Evolutionary conservation across 2,888 invertebrate species (phyloP).

Genomic region (Cephus pygmeus): DNA sequence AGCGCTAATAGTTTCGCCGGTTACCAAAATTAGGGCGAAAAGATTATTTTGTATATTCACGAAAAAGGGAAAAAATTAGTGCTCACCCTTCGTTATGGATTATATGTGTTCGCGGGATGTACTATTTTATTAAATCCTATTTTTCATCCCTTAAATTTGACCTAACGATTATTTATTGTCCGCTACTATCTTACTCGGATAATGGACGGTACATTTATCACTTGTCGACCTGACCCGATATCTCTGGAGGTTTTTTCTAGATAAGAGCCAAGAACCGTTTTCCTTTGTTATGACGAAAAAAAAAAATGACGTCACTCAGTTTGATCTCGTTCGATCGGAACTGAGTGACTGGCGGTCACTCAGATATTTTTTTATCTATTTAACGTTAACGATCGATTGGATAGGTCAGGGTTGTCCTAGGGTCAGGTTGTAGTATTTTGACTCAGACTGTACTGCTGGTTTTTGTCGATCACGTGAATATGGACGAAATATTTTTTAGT

Average conservation of each 20-base stretch:
- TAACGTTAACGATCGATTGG: background rate
- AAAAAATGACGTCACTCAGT: background rate
- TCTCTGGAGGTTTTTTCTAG: background rate
- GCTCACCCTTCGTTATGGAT: background rate
- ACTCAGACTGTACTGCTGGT: background rate
- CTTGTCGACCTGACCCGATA: background rate
- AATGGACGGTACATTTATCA: background rate
- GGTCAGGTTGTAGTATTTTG: background rate
- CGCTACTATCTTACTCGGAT: background rate
- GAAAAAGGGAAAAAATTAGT: too few species aligned
- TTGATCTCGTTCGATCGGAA: background rate
- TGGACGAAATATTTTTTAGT: too few species aligned
- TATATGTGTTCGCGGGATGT: background rate
- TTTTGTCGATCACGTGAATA: background rate
- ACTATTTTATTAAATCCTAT: background rate
- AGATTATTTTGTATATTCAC: too few species aligned
- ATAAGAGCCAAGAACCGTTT: background rate
- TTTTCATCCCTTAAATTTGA: background rate
- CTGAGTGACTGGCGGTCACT: background rate
- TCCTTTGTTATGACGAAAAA: background rate
- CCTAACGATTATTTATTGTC: background rate
- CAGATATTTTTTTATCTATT: background rate
- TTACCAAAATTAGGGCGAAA: background rate
- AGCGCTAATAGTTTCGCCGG: background rate
- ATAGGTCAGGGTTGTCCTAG: background rate